Evolutionary conservation across 2,797 vertebrate species (phyloP).

Genomic region (Mus caroli): DNA sequence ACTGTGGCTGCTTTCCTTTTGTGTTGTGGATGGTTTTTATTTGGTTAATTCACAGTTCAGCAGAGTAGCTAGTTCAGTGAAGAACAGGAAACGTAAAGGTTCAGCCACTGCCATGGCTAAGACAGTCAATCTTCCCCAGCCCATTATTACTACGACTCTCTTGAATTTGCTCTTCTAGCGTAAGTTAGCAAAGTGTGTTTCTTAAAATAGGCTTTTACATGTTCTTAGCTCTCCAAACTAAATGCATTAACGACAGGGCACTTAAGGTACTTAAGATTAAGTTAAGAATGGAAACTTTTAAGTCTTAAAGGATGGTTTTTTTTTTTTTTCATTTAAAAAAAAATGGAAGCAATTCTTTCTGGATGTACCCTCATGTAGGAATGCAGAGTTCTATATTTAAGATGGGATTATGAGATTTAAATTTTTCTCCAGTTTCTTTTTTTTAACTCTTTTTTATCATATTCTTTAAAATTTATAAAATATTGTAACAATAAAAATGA

Average conservation of each 20-base stretch:
- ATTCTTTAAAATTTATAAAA: too few relatives aligned
- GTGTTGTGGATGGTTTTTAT: conserved; percentile 76
- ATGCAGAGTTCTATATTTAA: conserved; percentile 64
- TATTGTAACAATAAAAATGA: too few relatives aligned
- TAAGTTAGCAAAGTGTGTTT: conserved; percentile 76
- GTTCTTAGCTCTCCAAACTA: conserved; percentile 79
- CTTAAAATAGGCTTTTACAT: conserved; percentile 82
- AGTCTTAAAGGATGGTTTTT: conserved; percentile 58
- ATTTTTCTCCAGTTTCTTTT: conserved; percentile 66
- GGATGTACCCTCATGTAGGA: conserved; percentile 41
- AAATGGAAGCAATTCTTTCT: conserved; percentile 68
- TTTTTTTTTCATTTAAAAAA: conserved; percentile 21
- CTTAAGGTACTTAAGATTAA: conserved; percentile 81
- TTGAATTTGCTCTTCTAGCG: conserved; percentile 78
- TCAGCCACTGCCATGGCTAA: conserved; percentile 71
- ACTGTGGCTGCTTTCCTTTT: conserved; percentile 75
- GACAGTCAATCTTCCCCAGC: conserved; percentile 79
- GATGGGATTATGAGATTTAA: conserved; percentile 65
- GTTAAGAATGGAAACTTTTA: conserved; percentile 70
- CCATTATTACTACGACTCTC: conserved; percentile 76
- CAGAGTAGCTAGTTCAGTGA: conserved; percentile 79
- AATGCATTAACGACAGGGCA: conserved; percentile 72
- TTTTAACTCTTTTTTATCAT: too few relatives aligned
- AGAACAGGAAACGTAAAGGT: conserved; percentile 74
- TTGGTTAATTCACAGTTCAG: conserved; percentile 83